These are phyloP conservation scores for Carassius carassius DNA, from an alignment of 2,113 vertebrate genomes.

Conservation along the genomic window DNA sequence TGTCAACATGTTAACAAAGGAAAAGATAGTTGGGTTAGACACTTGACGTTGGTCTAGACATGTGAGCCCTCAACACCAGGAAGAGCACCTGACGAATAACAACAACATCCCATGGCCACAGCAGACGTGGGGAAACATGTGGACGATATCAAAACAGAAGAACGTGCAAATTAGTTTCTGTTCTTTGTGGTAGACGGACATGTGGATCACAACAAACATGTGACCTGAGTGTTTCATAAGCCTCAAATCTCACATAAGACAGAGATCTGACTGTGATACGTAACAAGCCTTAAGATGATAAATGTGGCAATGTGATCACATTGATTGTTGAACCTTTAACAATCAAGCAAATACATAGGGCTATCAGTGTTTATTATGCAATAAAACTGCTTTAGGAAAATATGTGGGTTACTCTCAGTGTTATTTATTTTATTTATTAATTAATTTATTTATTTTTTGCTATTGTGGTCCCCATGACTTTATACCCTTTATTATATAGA, in stretches of 20 bases:
- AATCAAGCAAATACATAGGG: not conserved
- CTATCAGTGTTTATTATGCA: not conserved
- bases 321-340: no score
- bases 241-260: not conserved
- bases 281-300: not conserved
- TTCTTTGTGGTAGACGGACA: not conserved
- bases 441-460: not conserved
- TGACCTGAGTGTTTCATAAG: slow-evolving; percentile 20
- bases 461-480: not conserved
- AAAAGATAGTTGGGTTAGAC: slow-evolving; percentile 41
- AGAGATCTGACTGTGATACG: not conserved
- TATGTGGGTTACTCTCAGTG: not conserved
- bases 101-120: slow-evolving; percentile 52
- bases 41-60: slow-evolving; percentile 46
- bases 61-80: slow-evolving; percentile 33
- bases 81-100: slow-evolving; percentile 56
- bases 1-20: slow-evolving; percentile 66
- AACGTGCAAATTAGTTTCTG: not conserved
- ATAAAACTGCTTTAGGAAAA: not conserved
- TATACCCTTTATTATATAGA: no score
- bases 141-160: slow-evolving; percentile 18
- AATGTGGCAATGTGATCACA: not conserved
- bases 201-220: slow-evolving; percentile 16
- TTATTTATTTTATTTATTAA: not conserved
- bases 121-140: not conserved